Conservation (phyloP, 2,888 invertebrate genomes). For the Spialia ferax region DNA sequence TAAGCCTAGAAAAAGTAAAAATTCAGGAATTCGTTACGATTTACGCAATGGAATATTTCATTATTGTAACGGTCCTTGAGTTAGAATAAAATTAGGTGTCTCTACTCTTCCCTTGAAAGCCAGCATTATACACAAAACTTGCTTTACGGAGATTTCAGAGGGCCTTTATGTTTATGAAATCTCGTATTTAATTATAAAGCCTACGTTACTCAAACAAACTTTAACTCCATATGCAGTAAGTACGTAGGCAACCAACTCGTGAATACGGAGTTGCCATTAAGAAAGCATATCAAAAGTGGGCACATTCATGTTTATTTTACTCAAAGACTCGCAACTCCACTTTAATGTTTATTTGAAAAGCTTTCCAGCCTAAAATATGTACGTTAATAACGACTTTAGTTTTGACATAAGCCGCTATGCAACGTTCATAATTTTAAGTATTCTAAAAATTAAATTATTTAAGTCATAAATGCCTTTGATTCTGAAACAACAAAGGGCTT, state of each 20-base stretch:
- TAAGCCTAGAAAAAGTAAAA: no score
- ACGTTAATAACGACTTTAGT: constrained; percentile 2
- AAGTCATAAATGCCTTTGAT: no score
- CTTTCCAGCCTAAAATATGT: background rate
- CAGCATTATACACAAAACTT: no score
- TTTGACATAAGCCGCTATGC: background rate
- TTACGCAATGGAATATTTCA: no score
- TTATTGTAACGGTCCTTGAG: no score
- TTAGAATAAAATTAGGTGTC: no score
- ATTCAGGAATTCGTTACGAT: no score
- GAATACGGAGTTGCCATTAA: constrained; percentile 14
- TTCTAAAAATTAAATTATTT: background rate
- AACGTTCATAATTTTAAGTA: background rate
- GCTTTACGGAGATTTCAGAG: no score
- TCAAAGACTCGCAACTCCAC: constrained; percentile 15
- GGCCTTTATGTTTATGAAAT: background rate
- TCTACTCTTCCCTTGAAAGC: no score
- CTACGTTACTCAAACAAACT: background rate
- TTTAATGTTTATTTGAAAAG: constrained; percentile 16
- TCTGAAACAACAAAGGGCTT: no score
- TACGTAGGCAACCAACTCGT: background rate
- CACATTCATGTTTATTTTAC: constrained; percentile 16
- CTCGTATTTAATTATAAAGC: background rate
- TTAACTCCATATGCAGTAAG: background rate
- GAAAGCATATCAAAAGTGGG: constrained; percentile 18